Conservation (phyloP, 2,797 vertebrate species). For the Micropoecilia bifurca region DNA sequence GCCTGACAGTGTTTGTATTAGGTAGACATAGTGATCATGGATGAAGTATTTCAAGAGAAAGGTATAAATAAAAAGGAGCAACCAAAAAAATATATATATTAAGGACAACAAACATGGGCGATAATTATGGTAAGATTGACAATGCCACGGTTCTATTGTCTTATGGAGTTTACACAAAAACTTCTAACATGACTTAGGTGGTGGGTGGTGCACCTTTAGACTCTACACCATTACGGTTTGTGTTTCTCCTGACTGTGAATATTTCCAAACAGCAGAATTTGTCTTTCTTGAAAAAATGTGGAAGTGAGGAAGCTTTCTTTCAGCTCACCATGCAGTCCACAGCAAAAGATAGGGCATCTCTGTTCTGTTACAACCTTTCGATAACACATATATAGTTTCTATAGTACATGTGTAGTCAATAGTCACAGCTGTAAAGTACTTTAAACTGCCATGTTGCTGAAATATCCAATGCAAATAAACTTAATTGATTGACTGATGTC, state of each 20-base stretch:
- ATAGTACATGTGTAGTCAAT: too few relatives aligned
- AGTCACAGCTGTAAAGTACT: too few relatives aligned
- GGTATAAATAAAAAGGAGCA: constrained; percentile 14
- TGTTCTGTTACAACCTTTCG: neutral
- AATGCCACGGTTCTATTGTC: neutral
- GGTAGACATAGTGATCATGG: constrained; percentile 55
- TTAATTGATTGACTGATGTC: too few relatives aligned
- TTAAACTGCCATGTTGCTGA: too few relatives aligned
- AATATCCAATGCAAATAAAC: too few relatives aligned
- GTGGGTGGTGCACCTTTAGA: neutral
- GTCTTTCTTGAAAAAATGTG: neutral
- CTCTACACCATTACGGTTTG: neutral
- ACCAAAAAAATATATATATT: constrained; percentile 19
- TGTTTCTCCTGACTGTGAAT: neutral
- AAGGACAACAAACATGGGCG: constrained; percentile 9
- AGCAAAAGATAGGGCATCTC: neutral
- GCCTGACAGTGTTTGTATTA: constrained; percentile 37
- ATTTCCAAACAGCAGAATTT: neutral
- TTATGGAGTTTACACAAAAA: neutral
- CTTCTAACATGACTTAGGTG: neutral
- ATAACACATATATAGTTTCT: neutral
- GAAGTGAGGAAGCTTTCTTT: neutral
- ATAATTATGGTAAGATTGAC: neutral
- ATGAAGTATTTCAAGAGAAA: constrained; percentile 57
- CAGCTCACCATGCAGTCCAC: neutral